phyloP scores from a whole-genome alignment of 1,140 invertebrate genomes.

The Ericerus pela region DNA sequence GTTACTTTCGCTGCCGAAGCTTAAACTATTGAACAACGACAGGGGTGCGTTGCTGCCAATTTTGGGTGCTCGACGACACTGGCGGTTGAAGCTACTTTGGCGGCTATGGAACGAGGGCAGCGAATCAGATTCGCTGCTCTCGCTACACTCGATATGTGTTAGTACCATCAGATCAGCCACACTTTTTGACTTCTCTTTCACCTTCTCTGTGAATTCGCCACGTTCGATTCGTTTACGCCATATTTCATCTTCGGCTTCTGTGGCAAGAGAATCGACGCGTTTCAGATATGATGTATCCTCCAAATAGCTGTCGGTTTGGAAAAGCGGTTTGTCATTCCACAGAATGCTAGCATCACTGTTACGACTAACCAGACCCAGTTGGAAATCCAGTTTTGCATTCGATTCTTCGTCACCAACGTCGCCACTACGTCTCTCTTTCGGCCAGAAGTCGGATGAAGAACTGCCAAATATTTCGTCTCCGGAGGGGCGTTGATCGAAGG shows the following conservation, averaged over 20 bases:
- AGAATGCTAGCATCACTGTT: slow-evolving; percentile 9
- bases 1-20: slow-evolving; percentile 41
- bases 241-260: slow-evolving; percentile 50
- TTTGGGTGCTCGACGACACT: neutral
- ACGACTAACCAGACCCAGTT: slow-evolving; percentile 16
- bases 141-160: slow-evolving; percentile 51
- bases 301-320: slow-evolving; percentile 11
- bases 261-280: slow-evolving; percentile 32
- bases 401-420: neutral
- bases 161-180: slow-evolving; percentile 58
- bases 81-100: slow-evolving; percentile 17
- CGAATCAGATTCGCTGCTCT: slow-evolving; percentile 36
- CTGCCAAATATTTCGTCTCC: neutral
- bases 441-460: neutral
- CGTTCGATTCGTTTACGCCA: slow-evolving; percentile 45
- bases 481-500: neutral
- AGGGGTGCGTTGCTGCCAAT: slow-evolving; percentile 6
- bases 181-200: slow-evolving; percentile 52
- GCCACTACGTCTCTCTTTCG: neutral
- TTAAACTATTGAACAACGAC: slow-evolving; percentile 22
- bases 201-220: slow-evolving; percentile 49
- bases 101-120: slow-evolving; percentile 21
- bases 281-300: slow-evolving; percentile 23
- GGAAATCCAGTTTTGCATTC: slow-evolving; percentile 14
- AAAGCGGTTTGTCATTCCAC: neutral